Evolutionary conservation across 2,797 vertebrate species (phyloP).

Genomic region (Phaenicophaeus curvirostris): DNA sequence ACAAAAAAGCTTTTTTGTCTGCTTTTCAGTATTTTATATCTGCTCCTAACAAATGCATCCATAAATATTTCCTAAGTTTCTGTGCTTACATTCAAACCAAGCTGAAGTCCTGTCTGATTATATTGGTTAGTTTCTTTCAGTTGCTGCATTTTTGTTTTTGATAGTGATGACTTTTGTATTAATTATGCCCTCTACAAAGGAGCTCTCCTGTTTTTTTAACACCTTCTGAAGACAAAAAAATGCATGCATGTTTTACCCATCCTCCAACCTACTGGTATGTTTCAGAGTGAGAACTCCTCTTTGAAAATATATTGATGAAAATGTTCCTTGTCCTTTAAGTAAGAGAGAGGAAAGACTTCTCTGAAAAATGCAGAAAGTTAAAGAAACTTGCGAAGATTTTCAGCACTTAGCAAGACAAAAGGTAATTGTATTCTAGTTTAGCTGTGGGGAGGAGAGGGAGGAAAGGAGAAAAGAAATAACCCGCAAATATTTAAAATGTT

Average conservation of each 20-base stretch:
- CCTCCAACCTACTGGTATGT: not conserved
- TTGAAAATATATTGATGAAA: not conserved
- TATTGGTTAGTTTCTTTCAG: not conserved
- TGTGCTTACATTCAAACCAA: not conserved
- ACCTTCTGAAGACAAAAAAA: not conserved
- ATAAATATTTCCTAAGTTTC: not conserved
- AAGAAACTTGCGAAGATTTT: not conserved
- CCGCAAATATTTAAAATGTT: not conserved
- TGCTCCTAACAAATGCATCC: not conserved
- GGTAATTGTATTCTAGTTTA: not conserved
- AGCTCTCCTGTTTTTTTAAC: not conserved
- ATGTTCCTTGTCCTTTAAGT: not conserved
- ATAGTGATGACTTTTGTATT: not conserved
- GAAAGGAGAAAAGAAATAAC: not conserved
- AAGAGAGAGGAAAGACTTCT: not conserved
- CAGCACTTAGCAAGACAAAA: not conserved
- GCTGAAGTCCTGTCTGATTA: not conserved
- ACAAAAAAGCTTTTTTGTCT: not conserved
- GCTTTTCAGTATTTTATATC: not conserved
- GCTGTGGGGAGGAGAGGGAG: rapidly evolving
- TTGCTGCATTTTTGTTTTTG: not conserved
- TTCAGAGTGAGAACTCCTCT: not conserved
- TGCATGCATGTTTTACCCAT: not conserved
- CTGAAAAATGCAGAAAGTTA: not conserved
- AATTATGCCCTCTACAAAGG: not conserved